These are phyloP conservation scores for Pempheris klunzingeri DNA, from an alignment of 2,797 vertebrate species.

Conservation along the genomic window DNA sequence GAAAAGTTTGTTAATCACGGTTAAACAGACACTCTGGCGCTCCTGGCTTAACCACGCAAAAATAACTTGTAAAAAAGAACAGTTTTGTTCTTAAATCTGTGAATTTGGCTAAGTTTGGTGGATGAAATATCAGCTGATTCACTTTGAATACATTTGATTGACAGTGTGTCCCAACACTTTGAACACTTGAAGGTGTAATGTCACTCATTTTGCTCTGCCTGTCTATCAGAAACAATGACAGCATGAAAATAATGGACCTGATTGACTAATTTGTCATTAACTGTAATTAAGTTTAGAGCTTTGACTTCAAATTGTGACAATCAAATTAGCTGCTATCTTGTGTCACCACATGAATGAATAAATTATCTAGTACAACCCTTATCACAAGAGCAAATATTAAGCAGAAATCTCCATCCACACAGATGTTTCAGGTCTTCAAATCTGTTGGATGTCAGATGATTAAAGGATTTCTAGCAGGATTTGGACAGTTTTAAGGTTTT, in stretches of 20 bases:
- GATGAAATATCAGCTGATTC: background rate
- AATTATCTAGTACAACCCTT: background rate
- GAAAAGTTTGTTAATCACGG: conserved; percentile 24
- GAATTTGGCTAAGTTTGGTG: background rate
- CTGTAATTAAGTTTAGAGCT: conserved; percentile 21
- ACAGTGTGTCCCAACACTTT: conserved; percentile 11
- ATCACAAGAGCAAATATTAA: conserved; percentile 13
- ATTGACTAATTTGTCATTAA: conserved; percentile 2
- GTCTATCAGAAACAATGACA: conserved; percentile 43
- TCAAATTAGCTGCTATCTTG: conserved; percentile 31
- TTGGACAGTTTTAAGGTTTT: conserved; percentile 26
- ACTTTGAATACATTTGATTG: conserved; percentile 24
- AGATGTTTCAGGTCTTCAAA: background rate
- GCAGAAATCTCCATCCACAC: background rate
- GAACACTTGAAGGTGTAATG: conserved; percentile 4
- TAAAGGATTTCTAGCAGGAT: background rate
- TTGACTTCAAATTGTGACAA: conserved; percentile 10
- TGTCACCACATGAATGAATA: conserved; percentile 10
- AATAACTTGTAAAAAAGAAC: conserved; percentile 11
- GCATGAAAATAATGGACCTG: conserved; percentile 8
- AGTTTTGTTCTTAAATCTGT: background rate
- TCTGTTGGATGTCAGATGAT: background rate
- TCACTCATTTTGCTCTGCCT: background rate
- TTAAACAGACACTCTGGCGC: background rate
- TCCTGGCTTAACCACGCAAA: background rate